A percentile compares a stretch with the other conserved stretches of the same genome.
These are phyloP conservation scores for Solenopsis fugax DNA, from an alignment of 1,140 invertebrate species.

Conservation along the genomic window DNA sequence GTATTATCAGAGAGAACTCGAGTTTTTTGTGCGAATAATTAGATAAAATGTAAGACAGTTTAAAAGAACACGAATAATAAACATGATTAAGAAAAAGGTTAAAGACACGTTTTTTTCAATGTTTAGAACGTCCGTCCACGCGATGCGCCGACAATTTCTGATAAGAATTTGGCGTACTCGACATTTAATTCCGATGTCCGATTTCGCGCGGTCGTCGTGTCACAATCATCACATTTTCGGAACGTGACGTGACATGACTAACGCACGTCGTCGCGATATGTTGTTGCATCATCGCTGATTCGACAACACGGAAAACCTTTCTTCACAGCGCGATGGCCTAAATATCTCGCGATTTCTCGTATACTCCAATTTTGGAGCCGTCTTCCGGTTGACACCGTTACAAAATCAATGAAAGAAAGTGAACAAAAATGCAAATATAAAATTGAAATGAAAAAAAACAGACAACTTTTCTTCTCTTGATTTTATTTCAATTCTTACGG, in stretches of 20 bases:
- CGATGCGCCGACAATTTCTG: background rate
- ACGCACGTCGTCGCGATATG: slow-evolving; percentile 28
- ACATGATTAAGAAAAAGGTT: background rate
- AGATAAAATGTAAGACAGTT: background rate
- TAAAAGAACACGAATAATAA: no score
- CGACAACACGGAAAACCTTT: slow-evolving; percentile 81
- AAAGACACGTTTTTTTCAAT: background rate
- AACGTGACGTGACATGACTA: slow-evolving; percentile 66
- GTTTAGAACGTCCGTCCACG: background rate
- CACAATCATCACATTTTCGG: slow-evolving; percentile 71
- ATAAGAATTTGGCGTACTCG: slow-evolving; percentile 36
- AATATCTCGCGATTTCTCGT: slow-evolving; percentile 63
- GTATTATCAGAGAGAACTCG: background rate
- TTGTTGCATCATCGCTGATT: slow-evolving; percentile 78
- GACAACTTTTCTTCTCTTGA: background rate
- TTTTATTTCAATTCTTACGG: background rate
- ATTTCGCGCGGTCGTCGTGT: slow-evolving; percentile 64
- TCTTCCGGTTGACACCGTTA: slow-evolving; percentile 35
- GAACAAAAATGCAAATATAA: background rate
- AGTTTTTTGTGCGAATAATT: background rate
- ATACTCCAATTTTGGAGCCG: slow-evolving; percentile 36
- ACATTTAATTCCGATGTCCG: slow-evolving; percentile 14
- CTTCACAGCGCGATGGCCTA: slow-evolving; percentile 71
- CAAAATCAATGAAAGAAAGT: background rate
- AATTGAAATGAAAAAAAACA: background rate